Percentiles rank a stretch among this genome's conserved stretches.
Evolutionary conservation across 2,113 vertebrate genomes (phyloP).

Genomic region (Amia ocellicauda): DNA sequence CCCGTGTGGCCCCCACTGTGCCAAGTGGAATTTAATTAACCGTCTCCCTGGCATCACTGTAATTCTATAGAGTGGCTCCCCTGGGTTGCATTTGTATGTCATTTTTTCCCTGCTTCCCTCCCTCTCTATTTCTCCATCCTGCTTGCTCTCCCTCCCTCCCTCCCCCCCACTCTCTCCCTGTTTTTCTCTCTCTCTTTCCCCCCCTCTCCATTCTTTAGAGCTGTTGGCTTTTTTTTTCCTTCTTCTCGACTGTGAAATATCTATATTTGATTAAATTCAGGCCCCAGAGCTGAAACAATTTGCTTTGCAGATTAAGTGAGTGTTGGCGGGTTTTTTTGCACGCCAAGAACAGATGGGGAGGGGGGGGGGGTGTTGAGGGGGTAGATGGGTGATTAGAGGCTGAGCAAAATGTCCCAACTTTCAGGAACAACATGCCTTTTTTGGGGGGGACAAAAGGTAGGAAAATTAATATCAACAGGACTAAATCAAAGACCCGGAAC

Average conservation of each 20-base stretch:
- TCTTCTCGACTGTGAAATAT: conserved; percentile 28
- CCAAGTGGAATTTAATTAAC: conserved; percentile 58
- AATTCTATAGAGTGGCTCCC: conserved; percentile 15
- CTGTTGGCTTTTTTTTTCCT: conserved; percentile 4
- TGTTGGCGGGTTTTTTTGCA: too few relatives aligned
- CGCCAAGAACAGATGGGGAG: neutral
- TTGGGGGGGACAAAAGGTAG: too few relatives aligned
- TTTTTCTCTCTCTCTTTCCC: conserved; percentile 6
- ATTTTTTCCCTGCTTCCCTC: neutral
- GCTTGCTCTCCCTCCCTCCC: neutral
- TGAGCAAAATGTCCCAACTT: too few relatives aligned
- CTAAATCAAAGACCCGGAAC: too few relatives aligned
- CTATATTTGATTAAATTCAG: conserved; percentile 38
- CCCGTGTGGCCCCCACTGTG: conserved; percentile 40
- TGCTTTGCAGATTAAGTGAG: conserved; percentile 38
- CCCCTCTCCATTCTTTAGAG: conserved; percentile 11
- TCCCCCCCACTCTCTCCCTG: neutral
- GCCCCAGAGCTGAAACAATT: conserved; percentile 32
- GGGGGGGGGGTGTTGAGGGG: neutral
- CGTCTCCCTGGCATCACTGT: conserved; percentile 39
- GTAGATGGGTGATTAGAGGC: neutral
- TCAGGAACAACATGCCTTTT: too few relatives aligned
- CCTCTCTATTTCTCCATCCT: too few relatives aligned
- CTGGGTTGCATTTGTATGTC: neutral
- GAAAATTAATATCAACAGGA: too few relatives aligned